Percentiles rank a stretch among this genome's conserved stretches.
Evolutionary conservation across 2,888 invertebrate species (phyloP).

Genomic region (Slavum lentiscoides): DNA sequence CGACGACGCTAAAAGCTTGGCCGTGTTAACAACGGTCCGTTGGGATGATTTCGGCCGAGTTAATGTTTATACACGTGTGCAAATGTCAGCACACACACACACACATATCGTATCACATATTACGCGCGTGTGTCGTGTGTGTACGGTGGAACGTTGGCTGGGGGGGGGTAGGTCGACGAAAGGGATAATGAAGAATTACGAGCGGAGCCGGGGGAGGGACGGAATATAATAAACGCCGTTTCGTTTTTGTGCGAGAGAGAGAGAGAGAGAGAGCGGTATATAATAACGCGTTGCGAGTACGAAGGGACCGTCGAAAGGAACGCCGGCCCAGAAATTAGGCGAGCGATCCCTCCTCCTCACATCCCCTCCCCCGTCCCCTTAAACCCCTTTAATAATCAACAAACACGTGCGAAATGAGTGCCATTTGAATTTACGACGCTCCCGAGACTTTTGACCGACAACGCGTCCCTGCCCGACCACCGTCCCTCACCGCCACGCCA

Average conservation of each 20-base stretch:
- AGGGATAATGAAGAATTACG: slow-evolving; percentile 44
- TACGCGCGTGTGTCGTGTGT: no score
- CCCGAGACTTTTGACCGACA: slow-evolving; percentile 44
- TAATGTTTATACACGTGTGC: slow-evolving; percentile 11
- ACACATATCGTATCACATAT: neutral
- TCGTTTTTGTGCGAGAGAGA: slow-evolving; percentile 33
- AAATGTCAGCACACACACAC: neutral
- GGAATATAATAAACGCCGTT: neutral
- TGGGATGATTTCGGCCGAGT: slow-evolving; percentile 35
- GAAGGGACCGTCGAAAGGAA: neutral
- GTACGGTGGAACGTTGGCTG: no score
- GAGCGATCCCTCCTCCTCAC: neutral
- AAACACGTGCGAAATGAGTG: slow-evolving; percentile 19
- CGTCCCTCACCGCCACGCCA: neutral
- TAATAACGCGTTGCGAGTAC: no score
- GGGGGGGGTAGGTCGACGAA: neutral
- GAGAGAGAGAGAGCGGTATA: neutral
- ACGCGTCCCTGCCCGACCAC: neutral
- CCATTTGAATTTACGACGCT: slow-evolving; percentile 39
- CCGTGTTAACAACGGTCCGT: slow-evolving; percentile 28
- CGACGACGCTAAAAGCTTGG: slow-evolving; percentile 26
- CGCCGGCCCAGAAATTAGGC: slow-evolving; percentile 18
- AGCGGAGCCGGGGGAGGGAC: neutral
- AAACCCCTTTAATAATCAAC: slow-evolving; percentile 15
- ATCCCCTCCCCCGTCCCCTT: no score